phyloP scores from a whole-genome alignment of 2,797 vertebrate genomes.

The Nannoperca australis region DNA sequence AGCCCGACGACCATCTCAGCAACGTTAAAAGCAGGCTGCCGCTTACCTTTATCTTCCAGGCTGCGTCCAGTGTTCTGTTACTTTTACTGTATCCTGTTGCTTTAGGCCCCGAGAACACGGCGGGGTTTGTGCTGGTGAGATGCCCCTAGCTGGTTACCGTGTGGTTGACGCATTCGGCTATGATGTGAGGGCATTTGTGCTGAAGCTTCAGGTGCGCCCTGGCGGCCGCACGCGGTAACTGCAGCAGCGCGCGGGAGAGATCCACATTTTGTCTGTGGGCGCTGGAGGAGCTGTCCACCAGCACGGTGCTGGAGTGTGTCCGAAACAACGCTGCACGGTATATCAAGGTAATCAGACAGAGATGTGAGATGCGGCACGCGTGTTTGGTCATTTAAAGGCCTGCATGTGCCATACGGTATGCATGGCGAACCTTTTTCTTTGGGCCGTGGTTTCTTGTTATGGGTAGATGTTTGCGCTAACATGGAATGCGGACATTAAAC shows the following conservation, averaged over 20 bases:
- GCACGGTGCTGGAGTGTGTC: constrained; percentile 63
- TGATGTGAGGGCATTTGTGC: constrained; percentile 79
- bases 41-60: constrained; percentile 65
- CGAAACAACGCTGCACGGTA: constrained; percentile 46
- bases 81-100: constrained; percentile 66
- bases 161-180: constrained; percentile 84
- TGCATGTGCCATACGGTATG: constrained; percentile 59
- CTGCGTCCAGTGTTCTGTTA: constrained; percentile 31
- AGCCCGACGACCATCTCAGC: constrained; percentile 21
- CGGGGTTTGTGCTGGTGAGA: constrained; percentile 72
- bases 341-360: constrained; percentile 64
- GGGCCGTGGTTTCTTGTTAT: constrained; percentile 46
- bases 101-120: constrained; percentile 69
- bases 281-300: constrained; percentile 67
- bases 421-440: constrained; percentile 55
- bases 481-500: constrained; percentile 71
- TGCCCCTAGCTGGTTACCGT: constrained; percentile 78
- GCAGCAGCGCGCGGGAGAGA: constrained; percentile 43
- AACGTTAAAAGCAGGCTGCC: constrained; percentile 10
- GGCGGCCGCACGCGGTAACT: constrained; percentile 53
- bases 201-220: constrained; percentile 64
- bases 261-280: constrained; percentile 52
- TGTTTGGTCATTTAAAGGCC: constrained; percentile 31
- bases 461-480: constrained; percentile 67
- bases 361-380: constrained; percentile 22